Base-by-base conservation (phyloP, 2,797 vertebrate species). In the Gallinago nigripennis region DNA sequence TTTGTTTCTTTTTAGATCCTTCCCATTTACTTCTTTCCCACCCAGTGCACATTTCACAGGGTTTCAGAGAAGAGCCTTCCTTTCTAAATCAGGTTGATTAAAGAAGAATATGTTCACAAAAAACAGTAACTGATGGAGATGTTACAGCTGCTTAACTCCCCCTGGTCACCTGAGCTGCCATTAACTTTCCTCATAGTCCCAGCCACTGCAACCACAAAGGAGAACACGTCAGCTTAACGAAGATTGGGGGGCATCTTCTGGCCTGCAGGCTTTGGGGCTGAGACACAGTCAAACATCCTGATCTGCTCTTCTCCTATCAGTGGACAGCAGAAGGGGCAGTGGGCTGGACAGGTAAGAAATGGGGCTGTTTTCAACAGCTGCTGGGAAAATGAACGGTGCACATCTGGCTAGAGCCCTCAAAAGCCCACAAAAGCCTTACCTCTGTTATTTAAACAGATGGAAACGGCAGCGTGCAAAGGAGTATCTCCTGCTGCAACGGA, bases 391-490 rank as follows among this genome's bases (percentile, higher is more conserved):
- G 2, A 51, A 30, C 0, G 2, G 45, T 15, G 21, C 28, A 11
- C 12, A 15, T 17, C 8, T 65, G 39, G 35, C 57, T 30, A 25
- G 10, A 79, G 61, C 16, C 17, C 41, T 69, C 51, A 31, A 54
- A 54, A 54, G 28, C 28, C 51, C 24, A 57, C 61, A 43, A 39
- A 60, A 78, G 27, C 21, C 94, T 96, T 88, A 98, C 98, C 98
- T 87, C 91, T 97, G 18, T 96, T 94, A 51, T 97, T 97, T 54
- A 98, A 95, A 78, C 90, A 98, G 93, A 98, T 97, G 86, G 93
- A 97, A 68, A 98, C 91, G 3, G 98, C 98, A 46, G 97, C 98
- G 48, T 98, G 98, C 72, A 98, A 82, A 58, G 98, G 98, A 31
- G 98, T 98, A 75, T 98, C 98, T 13, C 98, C 98, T 72, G 88